Evolutionary conservation across 2,113 vertebrate species (phyloP), one percentile per base, ranked within the genome.

Genomic region (Cariama cristata): DNA sequence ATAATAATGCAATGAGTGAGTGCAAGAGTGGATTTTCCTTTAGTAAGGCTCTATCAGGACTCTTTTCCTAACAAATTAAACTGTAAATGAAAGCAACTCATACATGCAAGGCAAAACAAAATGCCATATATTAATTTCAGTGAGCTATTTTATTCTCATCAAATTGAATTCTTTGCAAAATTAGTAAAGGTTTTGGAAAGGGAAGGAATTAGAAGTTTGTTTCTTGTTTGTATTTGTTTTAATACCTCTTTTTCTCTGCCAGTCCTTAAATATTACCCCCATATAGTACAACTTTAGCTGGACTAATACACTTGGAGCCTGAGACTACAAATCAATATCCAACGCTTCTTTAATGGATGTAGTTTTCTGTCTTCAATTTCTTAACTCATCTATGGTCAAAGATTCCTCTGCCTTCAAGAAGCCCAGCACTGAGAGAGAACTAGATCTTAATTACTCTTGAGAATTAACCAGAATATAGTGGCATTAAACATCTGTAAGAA

Each of bases 11-110:
- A 89, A 3, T 93, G 92, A 96, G 67, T 95, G 84, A 98, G 56
- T 81, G 88, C 79, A 97, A 92, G 94, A 93, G 74, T 86, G 85
- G 64, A 68, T 97, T 97, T 98, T 97, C 86, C 92, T 90, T 90
- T 75, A 94, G 66, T 79, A 79, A 94, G 83, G 33, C 55, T 64
- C 27, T 88, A 59, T 53, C n/a, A 95, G 58, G 55, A 86, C 86
- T 81, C 94, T 67, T 96, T 92, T 87, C 74, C 56, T 92, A 73
- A 93, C 52, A 96, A 95, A 92, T 96, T 82, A 90, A 95, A 90
- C 66, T 96, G 84, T 88, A 95, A 97, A 81, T 94, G 76, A 97
- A 97, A 93, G 71, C 62, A 96, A 68, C 95, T 88, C 81, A 79
- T 52, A 96, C 20, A 90, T 50, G 50, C 24, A 82, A 90, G 64